phyloP scores from a whole-genome alignment of 2,797 vertebrate species.

The Cuculus canorus region DNA sequence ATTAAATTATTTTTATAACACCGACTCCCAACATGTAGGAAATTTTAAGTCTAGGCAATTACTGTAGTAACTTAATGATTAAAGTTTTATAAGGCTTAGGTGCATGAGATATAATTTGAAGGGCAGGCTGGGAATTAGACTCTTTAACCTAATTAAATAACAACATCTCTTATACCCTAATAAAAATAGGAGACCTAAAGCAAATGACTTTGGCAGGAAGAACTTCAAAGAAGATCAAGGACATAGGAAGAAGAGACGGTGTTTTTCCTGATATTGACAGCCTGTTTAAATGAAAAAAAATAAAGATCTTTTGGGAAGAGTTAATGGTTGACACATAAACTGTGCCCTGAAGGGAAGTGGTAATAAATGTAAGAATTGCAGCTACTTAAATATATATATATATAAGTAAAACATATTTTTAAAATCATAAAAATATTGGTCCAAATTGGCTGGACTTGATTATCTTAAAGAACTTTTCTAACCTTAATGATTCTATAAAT shows the following conservation, averaged over 20 bases:
- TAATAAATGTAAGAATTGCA: not conserved
- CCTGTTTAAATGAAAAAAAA: not conserved
- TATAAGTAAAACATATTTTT: no score
- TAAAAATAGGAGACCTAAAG: slow-evolving; percentile 55
- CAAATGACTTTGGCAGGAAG: slow-evolving; percentile 27
- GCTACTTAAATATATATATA: not conserved
- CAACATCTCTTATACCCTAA: not conserved
- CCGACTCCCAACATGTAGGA: not conserved
- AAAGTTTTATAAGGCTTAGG: slow-evolving; percentile 41
- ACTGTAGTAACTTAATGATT: slow-evolving; percentile 18
- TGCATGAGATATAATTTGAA: slow-evolving; percentile 40
- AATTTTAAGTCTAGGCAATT: slow-evolving; percentile 18
- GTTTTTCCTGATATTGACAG: not conserved
- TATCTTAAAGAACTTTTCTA: no score
- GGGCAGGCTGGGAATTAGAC: slow-evolving; percentile 43
- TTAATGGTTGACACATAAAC: not conserved
- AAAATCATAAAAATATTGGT: no score
- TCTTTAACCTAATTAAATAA: slow-evolving; percentile 67
- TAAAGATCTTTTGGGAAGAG: not conserved
- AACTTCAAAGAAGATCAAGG: not conserved
- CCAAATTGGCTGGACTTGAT: no score
- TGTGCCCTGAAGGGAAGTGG: not conserved
- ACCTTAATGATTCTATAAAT: not conserved
- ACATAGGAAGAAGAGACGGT: not conserved
- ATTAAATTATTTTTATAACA: slow-evolving; percentile 5